Percentiles rank a stretch among this genome's conserved stretches.
phyloP scores from a whole-genome alignment of 23 tunicate species.

The Ascidia mentula region DNA sequence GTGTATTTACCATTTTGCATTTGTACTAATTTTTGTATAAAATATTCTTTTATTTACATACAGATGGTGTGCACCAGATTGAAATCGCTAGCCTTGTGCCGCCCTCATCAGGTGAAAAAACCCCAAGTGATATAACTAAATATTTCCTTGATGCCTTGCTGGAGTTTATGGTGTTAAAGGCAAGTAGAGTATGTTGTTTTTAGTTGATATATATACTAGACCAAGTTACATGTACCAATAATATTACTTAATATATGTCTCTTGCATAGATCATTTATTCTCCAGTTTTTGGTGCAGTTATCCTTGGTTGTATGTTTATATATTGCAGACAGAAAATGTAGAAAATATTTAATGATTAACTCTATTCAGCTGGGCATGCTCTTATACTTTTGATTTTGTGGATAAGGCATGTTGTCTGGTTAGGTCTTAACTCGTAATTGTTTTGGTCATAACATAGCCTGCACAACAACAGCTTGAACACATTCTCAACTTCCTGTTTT shows the following conservation, averaged over 20 bases:
- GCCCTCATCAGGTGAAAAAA: constrained; percentile 77
- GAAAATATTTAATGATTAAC: no score
- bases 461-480: not conserved
- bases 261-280: no score
- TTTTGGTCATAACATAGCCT: not conserved
- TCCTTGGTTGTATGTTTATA: not conserved
- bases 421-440: no score
- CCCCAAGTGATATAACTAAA: constrained; percentile 57
- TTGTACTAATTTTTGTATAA: not conserved
- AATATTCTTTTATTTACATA: not conserved
- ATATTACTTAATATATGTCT: no score
- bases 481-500: not conserved
- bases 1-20: not conserved
- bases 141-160: constrained; percentile 70
- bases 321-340: no score
- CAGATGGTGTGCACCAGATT: constrained; percentile 67
- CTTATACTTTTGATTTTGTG: no score
- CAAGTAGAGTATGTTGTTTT: not conserved
- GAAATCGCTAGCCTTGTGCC: constrained; percentile 71
- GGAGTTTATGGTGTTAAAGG: constrained; percentile 88
- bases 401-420: no score
- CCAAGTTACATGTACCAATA: no score
- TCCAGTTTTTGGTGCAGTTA: no score
- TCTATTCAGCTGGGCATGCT: no score
- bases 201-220: no score